Conservation (phyloP, 2,113 vertebrate species). For the Hypanus sabinus region DNA sequence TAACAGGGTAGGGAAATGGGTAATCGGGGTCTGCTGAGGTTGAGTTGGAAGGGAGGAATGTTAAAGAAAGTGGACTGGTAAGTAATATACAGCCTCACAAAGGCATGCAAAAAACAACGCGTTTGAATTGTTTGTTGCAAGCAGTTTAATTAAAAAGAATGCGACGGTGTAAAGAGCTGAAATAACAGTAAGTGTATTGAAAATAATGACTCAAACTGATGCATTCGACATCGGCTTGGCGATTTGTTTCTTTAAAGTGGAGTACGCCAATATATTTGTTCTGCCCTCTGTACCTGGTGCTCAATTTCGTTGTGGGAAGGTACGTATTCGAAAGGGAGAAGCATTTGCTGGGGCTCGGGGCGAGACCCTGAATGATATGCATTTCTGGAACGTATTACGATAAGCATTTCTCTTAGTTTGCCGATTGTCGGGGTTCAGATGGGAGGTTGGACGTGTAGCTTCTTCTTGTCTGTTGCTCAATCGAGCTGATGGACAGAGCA, state of each 20-base stretch:
- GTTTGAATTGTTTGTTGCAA: background rate
- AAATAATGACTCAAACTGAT: background rate
- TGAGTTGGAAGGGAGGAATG: too few species aligned
- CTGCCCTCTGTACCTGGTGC: background rate
- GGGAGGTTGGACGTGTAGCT: background rate
- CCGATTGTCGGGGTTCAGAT: background rate
- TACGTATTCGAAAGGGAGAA: too few species aligned
- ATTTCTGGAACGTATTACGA: background rate
- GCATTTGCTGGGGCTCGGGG: too few species aligned
- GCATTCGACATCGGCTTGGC: background rate
- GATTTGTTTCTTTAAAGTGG: background rate
- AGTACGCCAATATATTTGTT: background rate
- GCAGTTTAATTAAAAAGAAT: background rate
- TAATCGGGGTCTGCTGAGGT: too few species aligned
- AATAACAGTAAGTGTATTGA: background rate
- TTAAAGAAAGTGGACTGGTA: background rate
- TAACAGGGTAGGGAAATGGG: too few species aligned
- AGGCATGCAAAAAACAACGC: background rate
- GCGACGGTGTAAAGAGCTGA: background rate
- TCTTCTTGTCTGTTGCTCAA: too few species aligned
- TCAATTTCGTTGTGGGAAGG: background rate
- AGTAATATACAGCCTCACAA: background rate
- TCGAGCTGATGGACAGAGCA: too few species aligned
- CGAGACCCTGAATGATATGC: background rate
- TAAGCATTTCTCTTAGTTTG: too few species aligned